A percentile compares a stretch with the other conserved stretches of the same genome.
phyloP scores from a whole-genome alignment of 2,888 invertebrate genomes.

The Hemaris fuciformis region DNA sequence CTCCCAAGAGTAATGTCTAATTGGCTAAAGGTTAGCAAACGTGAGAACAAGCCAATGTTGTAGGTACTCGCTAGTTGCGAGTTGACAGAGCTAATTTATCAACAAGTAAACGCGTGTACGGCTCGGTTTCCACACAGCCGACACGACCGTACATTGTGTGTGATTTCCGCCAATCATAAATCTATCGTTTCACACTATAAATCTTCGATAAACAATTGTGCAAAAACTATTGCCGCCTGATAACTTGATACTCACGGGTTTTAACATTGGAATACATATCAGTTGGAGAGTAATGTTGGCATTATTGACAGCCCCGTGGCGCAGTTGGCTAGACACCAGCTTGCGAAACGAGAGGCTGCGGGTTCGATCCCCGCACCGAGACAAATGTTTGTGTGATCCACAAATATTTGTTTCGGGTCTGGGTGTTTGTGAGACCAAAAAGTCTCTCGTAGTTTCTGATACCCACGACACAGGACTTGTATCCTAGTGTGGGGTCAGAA shows the following conservation, averaged over 20 bases:
- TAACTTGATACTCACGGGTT: conserved; percentile 31
- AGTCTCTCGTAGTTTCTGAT: too few relatives aligned
- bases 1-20: background rate
- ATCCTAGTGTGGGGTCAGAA: too few relatives aligned
- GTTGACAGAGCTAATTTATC: conserved; percentile 1
- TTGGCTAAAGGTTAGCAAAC: background rate
- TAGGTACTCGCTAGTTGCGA: background rate
- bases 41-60: background rate
- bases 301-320: too few relatives aligned
- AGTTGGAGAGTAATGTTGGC: background rate
- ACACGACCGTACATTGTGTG: conserved; percentile 6
- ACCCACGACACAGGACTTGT: too few relatives aligned
- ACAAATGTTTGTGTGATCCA: too few relatives aligned
- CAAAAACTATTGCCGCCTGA: conserved; percentile 39
- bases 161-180: conserved; percentile 40
- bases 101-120: background rate
- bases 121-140: background rate
- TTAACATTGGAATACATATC: background rate
- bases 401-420: too few relatives aligned
- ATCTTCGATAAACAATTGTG: conserved; percentile 38
- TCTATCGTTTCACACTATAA: conserved; percentile 41
- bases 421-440: too few relatives aligned
- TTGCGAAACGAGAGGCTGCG: too few relatives aligned
- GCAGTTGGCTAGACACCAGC: too few relatives aligned
- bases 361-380: too few relatives aligned